phyloP scores from a whole-genome alignment of 64 coral and sea anemone genomes.

The Montipora capricornis region DNA sequence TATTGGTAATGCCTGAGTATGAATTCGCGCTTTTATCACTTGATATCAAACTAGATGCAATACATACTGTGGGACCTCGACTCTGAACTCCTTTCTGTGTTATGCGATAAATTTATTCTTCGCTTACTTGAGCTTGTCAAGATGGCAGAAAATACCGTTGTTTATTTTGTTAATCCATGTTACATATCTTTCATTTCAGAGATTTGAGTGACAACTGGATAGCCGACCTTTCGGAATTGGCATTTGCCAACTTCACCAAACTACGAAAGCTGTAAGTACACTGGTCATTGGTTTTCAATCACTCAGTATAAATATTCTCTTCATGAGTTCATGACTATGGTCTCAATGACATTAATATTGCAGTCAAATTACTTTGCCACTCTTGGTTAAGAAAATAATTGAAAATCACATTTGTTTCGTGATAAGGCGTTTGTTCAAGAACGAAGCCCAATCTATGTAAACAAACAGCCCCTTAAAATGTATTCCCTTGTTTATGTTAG shows the following conservation, averaged over 20 bases:
- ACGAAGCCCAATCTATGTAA: conserved; percentile 14
- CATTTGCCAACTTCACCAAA: background rate
- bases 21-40: background rate
- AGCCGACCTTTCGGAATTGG: background rate
- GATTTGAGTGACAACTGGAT: conserved; percentile 56
- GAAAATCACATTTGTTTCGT: background rate
- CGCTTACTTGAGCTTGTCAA: conserved; percentile 44
- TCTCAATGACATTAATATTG: background rate
- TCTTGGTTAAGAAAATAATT: background rate
- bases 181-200: conserved; percentile 51
- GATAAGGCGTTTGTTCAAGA: conserved; percentile 31
- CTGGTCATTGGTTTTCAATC: background rate
- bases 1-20: background rate
- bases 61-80: background rate
- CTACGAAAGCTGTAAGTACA: conserved; percentile 31
- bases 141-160: conserved; percentile 1
- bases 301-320: background rate
- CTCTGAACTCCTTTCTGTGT: background rate
- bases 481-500: conserved; percentile 16
- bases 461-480: conserved; percentile 26
- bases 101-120: conserved; percentile 52
- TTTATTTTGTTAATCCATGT: conserved; percentile 43
- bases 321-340: background rate
- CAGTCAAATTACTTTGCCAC: background rate
- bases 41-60: conserved; percentile 4